These are phyloP conservation scores for Melanostoma scalare DNA, from an alignment of 2,888 invertebrate genomes.

Conservation along the genomic window DNA sequence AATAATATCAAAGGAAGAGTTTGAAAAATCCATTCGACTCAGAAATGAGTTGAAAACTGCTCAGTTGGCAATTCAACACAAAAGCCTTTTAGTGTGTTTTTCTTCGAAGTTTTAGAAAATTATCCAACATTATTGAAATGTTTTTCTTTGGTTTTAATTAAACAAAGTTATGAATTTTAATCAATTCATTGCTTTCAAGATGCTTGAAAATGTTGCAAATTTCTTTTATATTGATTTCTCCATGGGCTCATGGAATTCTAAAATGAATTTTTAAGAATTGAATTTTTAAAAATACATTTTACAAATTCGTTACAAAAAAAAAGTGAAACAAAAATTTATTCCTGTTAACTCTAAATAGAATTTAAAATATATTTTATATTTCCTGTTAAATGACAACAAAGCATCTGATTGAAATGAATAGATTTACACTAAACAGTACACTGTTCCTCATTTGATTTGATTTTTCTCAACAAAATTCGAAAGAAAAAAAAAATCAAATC, in stretches of 20 bases:
- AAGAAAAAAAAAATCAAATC: constrained; percentile 29
- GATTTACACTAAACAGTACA: constrained; percentile 10
- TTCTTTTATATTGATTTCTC: constrained; percentile 76
- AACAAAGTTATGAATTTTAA: background rate
- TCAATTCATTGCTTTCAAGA: constrained; percentile 50
- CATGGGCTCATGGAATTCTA: constrained; percentile 80
- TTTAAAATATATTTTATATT: constrained; percentile 22
- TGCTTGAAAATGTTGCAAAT: constrained; percentile 30
- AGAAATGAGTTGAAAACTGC: constrained; percentile 1
- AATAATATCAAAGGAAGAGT: no score
- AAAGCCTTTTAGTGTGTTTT: constrained; percentile 3
- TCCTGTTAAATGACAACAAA: constrained; percentile 23
- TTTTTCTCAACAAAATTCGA: background rate
- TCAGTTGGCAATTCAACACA: constrained; percentile 15
- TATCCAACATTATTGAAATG: background rate
- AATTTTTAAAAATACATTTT: constrained; percentile 35
- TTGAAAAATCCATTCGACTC: background rate
- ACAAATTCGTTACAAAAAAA: constrained; percentile 23
- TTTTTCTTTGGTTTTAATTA: background rate
- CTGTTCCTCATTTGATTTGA: constrained; percentile 51
- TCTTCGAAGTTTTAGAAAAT: background rate
- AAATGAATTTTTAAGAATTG: constrained; percentile 77
- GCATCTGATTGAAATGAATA: constrained; percentile 60
- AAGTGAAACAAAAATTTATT: constrained; percentile 24
- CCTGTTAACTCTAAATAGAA: constrained; percentile 31